Evolutionary conservation across 2,113 vertebrate genomes (phyloP), one percentile per base, ranked within the genome.

Genomic region (Taurulus bubalis): DNA sequence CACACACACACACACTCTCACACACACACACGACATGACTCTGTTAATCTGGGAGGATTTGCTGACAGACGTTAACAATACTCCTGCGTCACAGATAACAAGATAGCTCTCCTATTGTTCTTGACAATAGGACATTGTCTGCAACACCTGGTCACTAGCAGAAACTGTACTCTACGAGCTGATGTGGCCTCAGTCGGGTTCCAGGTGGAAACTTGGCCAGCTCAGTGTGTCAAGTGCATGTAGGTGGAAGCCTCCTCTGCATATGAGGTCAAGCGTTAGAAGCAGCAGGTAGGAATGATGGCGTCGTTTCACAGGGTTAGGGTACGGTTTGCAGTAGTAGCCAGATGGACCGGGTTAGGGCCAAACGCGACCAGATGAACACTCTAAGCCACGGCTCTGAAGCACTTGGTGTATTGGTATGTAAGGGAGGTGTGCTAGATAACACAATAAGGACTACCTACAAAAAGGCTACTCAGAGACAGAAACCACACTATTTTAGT

Each of bases 281-380:
- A 76, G 60, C 59, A 79, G 73, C 18, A 63, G 62, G 62, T 38
- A 63, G 34, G 42, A 10, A 68, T 60, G 62, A 45, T 8, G 30
- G 66, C 78, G 67, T 59, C 78, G 70, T 63, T 77, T 78, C 56
- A 78, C 47, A 36, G 45, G 14, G 34, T 56, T 77, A 42, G 67
- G 55, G 64, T 51, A 47, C 28, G 55, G 77, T 64, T 75, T 86
- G 49, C 49, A 53, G 65, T 55, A 68, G 69, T 24, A 58, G 70
- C 77, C 88, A 85, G 87, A 68, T 85, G 77, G 75, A 79, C 38
- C 7, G 66, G 38, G 28, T 73, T 11, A 4, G 53, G 38, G 71
- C 72, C 55, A 75, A 84, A 72, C 26, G 56, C 12, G 42, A 85
- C 80, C 88, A 87, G 70, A 82, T 80, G 75, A 87, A 77, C 67